These are phyloP conservation scores for Crax fasciolata DNA, from an alignment of 2,797 vertebrate genomes.

Conservation along the genomic window DNA sequence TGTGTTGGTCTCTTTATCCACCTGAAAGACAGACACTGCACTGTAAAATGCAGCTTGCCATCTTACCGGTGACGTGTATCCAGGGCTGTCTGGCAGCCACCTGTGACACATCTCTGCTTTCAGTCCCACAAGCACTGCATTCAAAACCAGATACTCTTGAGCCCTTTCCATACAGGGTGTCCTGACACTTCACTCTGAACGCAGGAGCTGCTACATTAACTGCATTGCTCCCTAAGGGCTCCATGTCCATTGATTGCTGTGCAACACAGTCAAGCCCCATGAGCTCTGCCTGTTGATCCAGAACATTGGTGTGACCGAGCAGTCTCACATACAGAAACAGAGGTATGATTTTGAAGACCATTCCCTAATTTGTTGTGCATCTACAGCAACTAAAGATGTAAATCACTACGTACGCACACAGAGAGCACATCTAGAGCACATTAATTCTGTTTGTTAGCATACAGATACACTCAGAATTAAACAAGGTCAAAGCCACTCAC, in stretches of 20 bases:
- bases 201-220: not conserved
- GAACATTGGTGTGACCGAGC: not conserved
- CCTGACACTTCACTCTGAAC: not conserved
- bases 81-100: not conserved
- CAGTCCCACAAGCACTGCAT: not conserved
- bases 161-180: not conserved
- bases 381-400: not conserved
- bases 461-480: not conserved
- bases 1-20: constrained; percentile 96
- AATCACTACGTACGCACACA: fast-evolving
- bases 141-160: not conserved
- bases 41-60: not conserved
- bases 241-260: not conserved
- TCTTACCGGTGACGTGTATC: fast-evolving
- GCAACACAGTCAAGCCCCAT: not conserved
- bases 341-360: not conserved
- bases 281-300: not conserved
- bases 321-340: not conserved
- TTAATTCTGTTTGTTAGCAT: not conserved
- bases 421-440: not conserved
- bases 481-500: not conserved
- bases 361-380: not conserved
- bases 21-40: constrained; percentile 75
- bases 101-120: fast-evolving
- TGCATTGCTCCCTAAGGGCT: not conserved